Base-by-base conservation (phyloP, 2,888 invertebrate species). In the Vannuccia rotundouncinata region DNA sequence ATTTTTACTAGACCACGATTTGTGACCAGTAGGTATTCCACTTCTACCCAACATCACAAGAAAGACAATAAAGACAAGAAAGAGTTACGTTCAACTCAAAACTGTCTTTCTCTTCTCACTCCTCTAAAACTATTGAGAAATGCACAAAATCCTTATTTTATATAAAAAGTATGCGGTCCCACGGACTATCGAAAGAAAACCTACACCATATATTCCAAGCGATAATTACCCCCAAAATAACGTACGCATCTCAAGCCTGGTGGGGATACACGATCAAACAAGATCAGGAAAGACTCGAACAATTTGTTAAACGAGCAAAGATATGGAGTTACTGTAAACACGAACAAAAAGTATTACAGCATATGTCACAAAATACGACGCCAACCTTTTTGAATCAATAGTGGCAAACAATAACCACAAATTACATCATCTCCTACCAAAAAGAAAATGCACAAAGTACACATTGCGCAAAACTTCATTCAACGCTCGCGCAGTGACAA, bases 11-110 rank as follows among this genome's bases (percentile, higher is more conserved):
- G 66, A 66, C 66, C 66, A 66, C 66, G 66, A n/a, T 66, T 22
- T 66, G 66, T 66, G 66, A 66, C 66, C 66, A 66, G 66, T 66
- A n/a, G n/a, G n/a, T n/a, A 66, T 66, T 22, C 66, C 66, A 66
- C 66, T 66, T 66, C 66, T 22, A 66, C 66, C 66, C 66, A 66
- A 66, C 66, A 66, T 66, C 66, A 66, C 22, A 66, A 66, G 66
- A 66, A 66, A 66, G 5, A 66, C 66, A 66, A 27, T 22, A 66
- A 66, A 5, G 2, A 66, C 2, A 22, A 27, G 22, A 22, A 13
- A 27, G 66, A 66, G 66, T n/a, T 66, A 66, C 66, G 66, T 66
- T 66, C n/a, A 66, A 66, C 66, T 66, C 66, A 66, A 66, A 66
- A 66, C 66, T 66, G 66, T 66, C 66, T 66, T 66, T 66, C 66